Evolutionary conservation across 1,140 invertebrate genomes (phyloP), one percentile per base, ranked within the genome.

Genomic region (Hirudo medicinalis): DNA sequence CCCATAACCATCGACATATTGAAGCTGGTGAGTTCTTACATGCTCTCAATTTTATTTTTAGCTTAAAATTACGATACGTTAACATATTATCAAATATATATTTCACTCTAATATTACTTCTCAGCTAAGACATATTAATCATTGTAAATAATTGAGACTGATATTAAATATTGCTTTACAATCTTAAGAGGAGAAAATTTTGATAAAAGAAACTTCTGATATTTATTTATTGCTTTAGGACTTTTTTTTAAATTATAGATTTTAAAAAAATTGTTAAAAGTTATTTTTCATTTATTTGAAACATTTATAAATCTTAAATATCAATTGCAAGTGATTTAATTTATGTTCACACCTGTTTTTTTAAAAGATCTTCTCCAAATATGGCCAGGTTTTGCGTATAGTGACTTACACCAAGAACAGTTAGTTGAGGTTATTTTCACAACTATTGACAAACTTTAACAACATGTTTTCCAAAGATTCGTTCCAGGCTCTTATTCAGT

Each of bases 401-500:
- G 95, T 99, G 78, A 99, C 95, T 75, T 99, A 99, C 85, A 97
- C 92, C 76, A 99, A 99, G 86, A 98, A 98, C 83, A 94, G 91
- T 94, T 87, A 70, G 40, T 53, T 20, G 29, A 43, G 2, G 6
- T 17, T 68, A 36, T 19, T 68, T 68, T 32, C 11, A 25, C 19
- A 68, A 22, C 36, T 68, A 25, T 36, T 43, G n/a, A 43, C 13
- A 25, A n/a, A 29, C 9, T 29, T 68, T 68, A 17, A 32, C 13
- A 9, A 9, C 36, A 68, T 68, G 20, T 53, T 55, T 49, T n/a
- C 25, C 43, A 19, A 43, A 75, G 74, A 74, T 60, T 69, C 69
- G 19, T 75, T 74, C 54, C 74, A 75, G 69, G 74, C 74, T 54
- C 68, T 75, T 54, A 70, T 75, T 25, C 72, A 75, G 60, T 75